A percentile compares a stretch with the other conserved stretches of the same genome.
Evolutionary conservation across 92 coral and sea anemone genomes (phyloP).

Genomic region (Paragorgia papillata): DNA sequence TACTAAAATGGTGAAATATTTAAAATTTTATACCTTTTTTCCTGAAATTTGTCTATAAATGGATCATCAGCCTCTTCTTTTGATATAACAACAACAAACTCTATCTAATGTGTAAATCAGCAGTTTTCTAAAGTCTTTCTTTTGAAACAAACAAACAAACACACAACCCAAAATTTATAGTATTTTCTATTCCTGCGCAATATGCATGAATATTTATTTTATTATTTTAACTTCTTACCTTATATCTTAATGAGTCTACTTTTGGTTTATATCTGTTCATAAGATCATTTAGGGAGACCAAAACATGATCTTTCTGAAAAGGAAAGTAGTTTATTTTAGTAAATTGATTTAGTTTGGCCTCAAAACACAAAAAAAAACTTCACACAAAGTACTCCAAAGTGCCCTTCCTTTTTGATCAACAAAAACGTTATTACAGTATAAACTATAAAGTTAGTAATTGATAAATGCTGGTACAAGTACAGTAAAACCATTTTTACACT

Average conservation of each 20-base stretch:
- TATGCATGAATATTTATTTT: not conserved
- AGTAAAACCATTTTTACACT: too few species aligned
- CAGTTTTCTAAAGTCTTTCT: not conserved
- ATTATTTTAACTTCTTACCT: slow-evolving; percentile 45
- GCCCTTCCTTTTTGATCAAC: not conserved
- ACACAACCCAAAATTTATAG: not conserved
- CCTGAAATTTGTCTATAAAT: not conserved
- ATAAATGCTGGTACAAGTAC: too few species aligned
- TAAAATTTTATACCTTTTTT: slow-evolving; percentile 57
- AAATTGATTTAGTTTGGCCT: too few species aligned
- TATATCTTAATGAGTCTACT: slow-evolving; percentile 74
- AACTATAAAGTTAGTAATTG: too few species aligned
- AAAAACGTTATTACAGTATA: too few species aligned
- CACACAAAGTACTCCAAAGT: too few species aligned
- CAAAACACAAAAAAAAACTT: too few species aligned
- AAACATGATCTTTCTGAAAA: slow-evolving; percentile 82
- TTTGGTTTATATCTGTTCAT: slow-evolving; percentile 82
- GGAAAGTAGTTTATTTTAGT: not conserved
- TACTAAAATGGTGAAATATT: too few species aligned
- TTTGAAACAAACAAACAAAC: not conserved
- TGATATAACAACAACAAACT: slow-evolving; percentile 72
- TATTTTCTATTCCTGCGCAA: too few species aligned
- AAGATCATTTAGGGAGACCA: slow-evolving; percentile 73
- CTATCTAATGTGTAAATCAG: slow-evolving; percentile 46
- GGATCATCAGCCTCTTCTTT: slow-evolving; percentile 25